Base-by-base conservation (phyloP, 2,797 vertebrate genomes). In the Labeo calbasu region DNA sequence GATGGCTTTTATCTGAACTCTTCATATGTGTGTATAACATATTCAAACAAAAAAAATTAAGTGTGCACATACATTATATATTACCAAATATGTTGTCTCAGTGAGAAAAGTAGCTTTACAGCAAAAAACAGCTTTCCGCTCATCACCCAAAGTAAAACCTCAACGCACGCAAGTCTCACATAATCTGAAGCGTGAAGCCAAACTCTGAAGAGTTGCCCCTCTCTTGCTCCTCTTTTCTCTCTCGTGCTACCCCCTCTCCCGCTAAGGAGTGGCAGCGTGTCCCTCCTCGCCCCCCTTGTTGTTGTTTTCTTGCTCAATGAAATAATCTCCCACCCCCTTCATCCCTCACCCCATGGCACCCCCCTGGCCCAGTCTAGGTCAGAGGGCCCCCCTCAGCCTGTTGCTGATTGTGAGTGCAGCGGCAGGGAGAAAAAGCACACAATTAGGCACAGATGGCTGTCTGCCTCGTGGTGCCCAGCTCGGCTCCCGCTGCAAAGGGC, bases 301-400 rank as follows among this genome's bases (percentile, higher is more conserved):
- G 93, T 95, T 95, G 94, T 95, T 95, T 94, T 95, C 94, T 94
- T 95, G 93, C 93, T 94, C 93, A 95, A 95, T 95, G 93, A 94
- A 95, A 95, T 95, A 95, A 95, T 94, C 94, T 94, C 90, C 91
- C 91, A 92, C 93, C 87, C 79, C 73, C 63, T 92, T 92, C 92
- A 92, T 93, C 91, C 91, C 91, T 90, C 92, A 91, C 79, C 70
- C 76, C 57, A 32, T 91, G 93, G 92, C 94, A 91, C 92, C 92
- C 88, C 93, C 92, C 78, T 77, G 93, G 91, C 88, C 93, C 92
- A 94, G 95, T 94, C 94, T 95, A 93, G 95, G 94, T 95, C 94
- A 95, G 90, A 94, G 93, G 93, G 92, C 92, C 94, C 93, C 91
- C 91, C 89, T 94, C 93, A 94, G 94, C 94, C 94, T 95, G 95